Conservation (phyloP, 2,113 vertebrate genomes). For the Equus przewalskii region DNA sequence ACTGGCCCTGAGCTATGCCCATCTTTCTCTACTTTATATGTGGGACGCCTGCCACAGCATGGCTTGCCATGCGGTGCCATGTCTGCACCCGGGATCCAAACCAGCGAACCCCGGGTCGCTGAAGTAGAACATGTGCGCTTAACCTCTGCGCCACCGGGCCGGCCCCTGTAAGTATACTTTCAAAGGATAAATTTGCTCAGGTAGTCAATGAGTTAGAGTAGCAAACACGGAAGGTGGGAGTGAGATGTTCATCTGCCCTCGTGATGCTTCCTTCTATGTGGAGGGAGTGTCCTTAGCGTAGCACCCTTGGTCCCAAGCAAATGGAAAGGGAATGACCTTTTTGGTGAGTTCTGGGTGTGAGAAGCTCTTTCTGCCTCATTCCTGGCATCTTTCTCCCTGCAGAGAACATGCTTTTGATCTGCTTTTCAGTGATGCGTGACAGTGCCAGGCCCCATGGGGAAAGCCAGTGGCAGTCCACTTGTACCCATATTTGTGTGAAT, state of each 20-base stretch:
- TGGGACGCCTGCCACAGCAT: too few relatives aligned
- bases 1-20: too few relatives aligned
- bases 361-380: neutral
- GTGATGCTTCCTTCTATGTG: neutral
- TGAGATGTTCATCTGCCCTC: neutral
- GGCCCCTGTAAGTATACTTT: neutral
- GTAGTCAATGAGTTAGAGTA: neutral
- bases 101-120: too few relatives aligned
- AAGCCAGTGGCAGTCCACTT: neutral
- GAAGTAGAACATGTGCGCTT: too few relatives aligned
- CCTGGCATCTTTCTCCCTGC: neutral
- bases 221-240: neutral
- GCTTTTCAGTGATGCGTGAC: neutral
- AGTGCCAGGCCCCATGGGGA: neutral
- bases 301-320: neutral
- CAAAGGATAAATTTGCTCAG: neutral
- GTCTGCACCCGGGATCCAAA: too few relatives aligned
- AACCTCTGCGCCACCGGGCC: too few relatives aligned
- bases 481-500: neutral
- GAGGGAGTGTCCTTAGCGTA: neutral
- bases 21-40: too few relatives aligned
- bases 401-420: conserved; percentile 20
- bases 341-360: neutral
- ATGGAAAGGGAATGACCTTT: neutral
- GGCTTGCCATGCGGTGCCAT: too few relatives aligned